These are phyloP conservation scores for Ostrea edulis DNA, from an alignment of 1,140 invertebrate genomes.

Conservation along the genomic window DNA sequence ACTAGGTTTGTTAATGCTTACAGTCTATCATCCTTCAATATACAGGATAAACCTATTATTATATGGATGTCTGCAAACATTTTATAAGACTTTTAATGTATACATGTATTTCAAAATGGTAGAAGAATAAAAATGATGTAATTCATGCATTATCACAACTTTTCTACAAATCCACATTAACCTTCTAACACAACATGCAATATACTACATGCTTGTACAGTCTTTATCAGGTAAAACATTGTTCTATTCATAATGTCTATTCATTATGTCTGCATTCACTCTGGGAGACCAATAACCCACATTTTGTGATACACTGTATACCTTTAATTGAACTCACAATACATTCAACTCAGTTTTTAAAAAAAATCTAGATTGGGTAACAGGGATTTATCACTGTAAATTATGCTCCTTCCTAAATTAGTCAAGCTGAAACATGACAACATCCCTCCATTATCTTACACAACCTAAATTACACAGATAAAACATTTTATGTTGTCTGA, in stretches of 20 bases:
- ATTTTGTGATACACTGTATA: not conserved
- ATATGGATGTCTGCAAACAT: too few species aligned
- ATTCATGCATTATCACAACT: too few species aligned
- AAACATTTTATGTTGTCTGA: slow-evolving; percentile 14
- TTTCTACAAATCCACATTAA: too few species aligned
- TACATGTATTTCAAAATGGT: too few species aligned
- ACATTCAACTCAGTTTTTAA: not conserved
- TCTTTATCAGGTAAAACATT: too few species aligned
- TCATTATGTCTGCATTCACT: not conserved
- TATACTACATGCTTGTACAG: too few species aligned
- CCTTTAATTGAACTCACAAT: not conserved
- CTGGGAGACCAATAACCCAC: not conserved
- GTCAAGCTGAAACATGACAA: slow-evolving; percentile 28
- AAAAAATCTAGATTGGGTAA: slow-evolving; percentile 20
- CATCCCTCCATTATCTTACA: slow-evolving; percentile 12
- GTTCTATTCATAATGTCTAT: not conserved
- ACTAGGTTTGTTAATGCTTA: too few species aligned
- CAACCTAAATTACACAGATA: slow-evolving; percentile 32
- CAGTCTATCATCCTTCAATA: too few species aligned
- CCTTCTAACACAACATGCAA: too few species aligned
- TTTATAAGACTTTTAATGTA: too few species aligned
- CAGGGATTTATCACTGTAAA: slow-evolving; percentile 11
- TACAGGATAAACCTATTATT: too few species aligned
- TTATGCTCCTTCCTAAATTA: slow-evolving; percentile 1
- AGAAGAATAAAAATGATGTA: too few species aligned